Evolutionary conservation across 2,797 vertebrate genomes (phyloP).

Genomic region (Acropternis orthonyx): DNA sequence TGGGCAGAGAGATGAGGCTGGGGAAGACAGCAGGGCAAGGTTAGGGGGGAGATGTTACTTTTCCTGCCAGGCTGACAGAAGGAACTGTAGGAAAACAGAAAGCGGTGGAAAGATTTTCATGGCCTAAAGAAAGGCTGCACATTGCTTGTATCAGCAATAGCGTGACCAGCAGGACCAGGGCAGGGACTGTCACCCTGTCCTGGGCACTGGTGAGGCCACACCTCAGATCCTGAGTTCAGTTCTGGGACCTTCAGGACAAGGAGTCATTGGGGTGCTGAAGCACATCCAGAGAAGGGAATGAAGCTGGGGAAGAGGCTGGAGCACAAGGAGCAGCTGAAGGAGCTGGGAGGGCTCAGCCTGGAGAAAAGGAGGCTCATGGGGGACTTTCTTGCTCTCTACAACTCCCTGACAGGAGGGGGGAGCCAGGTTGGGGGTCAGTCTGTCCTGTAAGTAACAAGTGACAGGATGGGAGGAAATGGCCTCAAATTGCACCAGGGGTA

Average conservation of each 20-base stretch:
- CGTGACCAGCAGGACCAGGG: not conserved
- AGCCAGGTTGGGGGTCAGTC: rapidly evolving
- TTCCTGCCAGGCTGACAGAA: not conserved
- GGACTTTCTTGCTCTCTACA: not conserved
- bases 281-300: rapidly evolving
- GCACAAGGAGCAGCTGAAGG: not conserved
- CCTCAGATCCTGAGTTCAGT: not conserved
- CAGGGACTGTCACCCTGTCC: not conserved
- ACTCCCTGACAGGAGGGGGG: not conserved
- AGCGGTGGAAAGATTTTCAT: not conserved
- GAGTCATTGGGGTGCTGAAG: not conserved
- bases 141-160: not conserved
- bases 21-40: not conserved
- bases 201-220: not conserved
- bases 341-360: not conserved
- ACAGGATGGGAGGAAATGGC: not conserved
- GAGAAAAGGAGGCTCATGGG: not conserved
- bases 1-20: rapidly evolving
- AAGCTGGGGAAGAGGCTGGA: not conserved
- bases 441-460: not conserved
- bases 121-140: not conserved
- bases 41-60: not conserved
- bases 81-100: not conserved
- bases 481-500: not conserved
- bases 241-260: not conserved